These are phyloP conservation scores for Phasianus colchicus DNA, from an alignment of 2,113 vertebrate species.

Conservation along the genomic window DNA sequence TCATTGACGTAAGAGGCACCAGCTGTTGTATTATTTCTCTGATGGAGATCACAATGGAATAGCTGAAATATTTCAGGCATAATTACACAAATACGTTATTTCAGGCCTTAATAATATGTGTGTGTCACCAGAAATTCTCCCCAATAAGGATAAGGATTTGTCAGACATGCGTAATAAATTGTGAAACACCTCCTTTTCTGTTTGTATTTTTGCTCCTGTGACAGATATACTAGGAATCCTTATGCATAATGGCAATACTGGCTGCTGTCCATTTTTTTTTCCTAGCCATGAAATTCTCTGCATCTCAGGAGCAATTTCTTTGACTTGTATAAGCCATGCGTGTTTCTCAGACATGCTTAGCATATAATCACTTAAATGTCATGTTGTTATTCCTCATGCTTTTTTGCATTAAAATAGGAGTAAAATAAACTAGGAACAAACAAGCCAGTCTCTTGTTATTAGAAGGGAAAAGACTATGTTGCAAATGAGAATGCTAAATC, in stretches of 20 bases:
- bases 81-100: conserved; percentile 45
- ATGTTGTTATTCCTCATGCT: neutral
- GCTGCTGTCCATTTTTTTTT: neutral
- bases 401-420: neutral
- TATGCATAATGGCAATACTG: neutral
- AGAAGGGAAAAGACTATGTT: neutral
- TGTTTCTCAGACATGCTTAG: neutral
- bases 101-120: conserved; percentile 6
- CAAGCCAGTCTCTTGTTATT: neutral
- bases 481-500: conserved; percentile 29
- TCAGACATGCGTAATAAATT: neutral
- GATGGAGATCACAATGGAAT: conserved; percentile 43
- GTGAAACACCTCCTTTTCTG: neutral
- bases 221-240: neutral
- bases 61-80: conserved; percentile 64
- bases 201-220: neutral
- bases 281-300: neutral
- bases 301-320: neutral
- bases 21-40: conserved; percentile 49
- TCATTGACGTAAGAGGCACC: conserved; percentile 31
- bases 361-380: neutral
- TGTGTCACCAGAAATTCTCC: conserved; percentile 30
- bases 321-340: neutral
- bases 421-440: conserved; percentile 11
- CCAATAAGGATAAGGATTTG: neutral